Conservation (phyloP, 1,140 invertebrate species). For the Oncopodura yosiiana region DNA sequence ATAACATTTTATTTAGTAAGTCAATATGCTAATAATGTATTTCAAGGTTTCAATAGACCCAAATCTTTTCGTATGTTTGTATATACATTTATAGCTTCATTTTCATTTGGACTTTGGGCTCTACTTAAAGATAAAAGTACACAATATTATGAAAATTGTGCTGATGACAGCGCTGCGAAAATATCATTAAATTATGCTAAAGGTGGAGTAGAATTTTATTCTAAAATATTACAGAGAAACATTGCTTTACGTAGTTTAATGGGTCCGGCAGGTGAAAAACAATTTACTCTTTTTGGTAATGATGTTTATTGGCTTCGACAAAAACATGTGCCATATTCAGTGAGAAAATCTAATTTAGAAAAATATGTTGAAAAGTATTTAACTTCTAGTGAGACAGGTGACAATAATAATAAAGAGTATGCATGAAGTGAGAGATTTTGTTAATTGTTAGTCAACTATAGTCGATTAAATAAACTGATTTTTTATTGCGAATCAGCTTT, state of each 20-base stretch:
- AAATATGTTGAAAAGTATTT: constrained; percentile 4
- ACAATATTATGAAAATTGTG: constrained; percentile 49
- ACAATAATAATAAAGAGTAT: not conserved
- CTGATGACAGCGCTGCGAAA: constrained; percentile 51
- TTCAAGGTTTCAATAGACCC: constrained; percentile 49
- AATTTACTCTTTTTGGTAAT: constrained; percentile 58
- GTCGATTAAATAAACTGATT: too few species aligned
- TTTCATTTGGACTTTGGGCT: constrained; percentile 51
- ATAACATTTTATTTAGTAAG: too few species aligned
- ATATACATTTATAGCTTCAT: constrained; percentile 49
- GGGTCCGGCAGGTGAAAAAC: constrained; percentile 46
- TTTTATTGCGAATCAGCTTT: too few species aligned
- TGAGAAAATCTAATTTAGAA: constrained; percentile 55
- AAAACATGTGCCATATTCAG: constrained; percentile 50
- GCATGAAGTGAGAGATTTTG: too few species aligned
- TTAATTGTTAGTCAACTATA: too few species aligned
- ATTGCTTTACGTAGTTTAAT: constrained; percentile 56
- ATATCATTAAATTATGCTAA: constrained; percentile 52
- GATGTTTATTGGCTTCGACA: constrained; percentile 53
- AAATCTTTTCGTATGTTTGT: constrained; percentile 43
- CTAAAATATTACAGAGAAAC: constrained; percentile 59
- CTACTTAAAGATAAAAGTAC: constrained; percentile 53
- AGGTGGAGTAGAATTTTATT: constrained; percentile 64
- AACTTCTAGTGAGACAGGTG: not conserved
- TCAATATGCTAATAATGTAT: constrained; percentile 43